A percentile compares a stretch with the other conserved stretches of the same genome.
Conservation (phyloP, 2,113 vertebrate genomes). For the Malaclemys terrapin region DNA sequence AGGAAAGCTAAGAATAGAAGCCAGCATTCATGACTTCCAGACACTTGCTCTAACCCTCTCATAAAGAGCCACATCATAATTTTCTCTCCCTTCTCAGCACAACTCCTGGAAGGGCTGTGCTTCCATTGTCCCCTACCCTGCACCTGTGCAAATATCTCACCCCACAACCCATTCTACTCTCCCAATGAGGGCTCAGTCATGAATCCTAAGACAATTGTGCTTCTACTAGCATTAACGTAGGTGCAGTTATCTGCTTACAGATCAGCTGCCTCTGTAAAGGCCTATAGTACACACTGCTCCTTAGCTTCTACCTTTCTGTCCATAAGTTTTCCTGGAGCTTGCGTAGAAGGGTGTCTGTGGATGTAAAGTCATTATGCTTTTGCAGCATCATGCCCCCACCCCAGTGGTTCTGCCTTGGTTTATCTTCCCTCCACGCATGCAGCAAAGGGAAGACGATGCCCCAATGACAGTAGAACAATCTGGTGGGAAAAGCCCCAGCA, state of each 20-base stretch:
- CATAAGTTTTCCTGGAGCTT: background rate
- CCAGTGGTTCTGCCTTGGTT: background rate
- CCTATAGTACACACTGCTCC: background rate
- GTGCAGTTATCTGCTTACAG: background rate
- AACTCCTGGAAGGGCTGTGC: background rate
- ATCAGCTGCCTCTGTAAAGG: background rate
- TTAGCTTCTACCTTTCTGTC: background rate
- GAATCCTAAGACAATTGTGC: background rate
- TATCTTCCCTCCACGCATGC: background rate
- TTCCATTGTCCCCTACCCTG: background rate
- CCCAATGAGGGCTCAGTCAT: background rate
- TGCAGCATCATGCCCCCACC: background rate
- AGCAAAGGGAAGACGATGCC: background rate
- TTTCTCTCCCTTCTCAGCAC: background rate
- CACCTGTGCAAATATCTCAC: background rate
- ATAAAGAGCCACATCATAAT: background rate
- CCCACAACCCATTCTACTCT: background rate
- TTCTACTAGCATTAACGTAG: background rate
- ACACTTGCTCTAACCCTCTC: rapidly evolving
- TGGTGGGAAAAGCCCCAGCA: background rate
- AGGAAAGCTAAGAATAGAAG: background rate
- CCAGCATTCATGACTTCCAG: background rate
- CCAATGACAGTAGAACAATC: background rate
- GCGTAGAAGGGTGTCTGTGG: background rate
- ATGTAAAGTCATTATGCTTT: background rate